These are phyloP conservation scores for Polyploca ridens DNA, from an alignment of 2,888 invertebrate genomes.

Conservation along the genomic window DNA sequence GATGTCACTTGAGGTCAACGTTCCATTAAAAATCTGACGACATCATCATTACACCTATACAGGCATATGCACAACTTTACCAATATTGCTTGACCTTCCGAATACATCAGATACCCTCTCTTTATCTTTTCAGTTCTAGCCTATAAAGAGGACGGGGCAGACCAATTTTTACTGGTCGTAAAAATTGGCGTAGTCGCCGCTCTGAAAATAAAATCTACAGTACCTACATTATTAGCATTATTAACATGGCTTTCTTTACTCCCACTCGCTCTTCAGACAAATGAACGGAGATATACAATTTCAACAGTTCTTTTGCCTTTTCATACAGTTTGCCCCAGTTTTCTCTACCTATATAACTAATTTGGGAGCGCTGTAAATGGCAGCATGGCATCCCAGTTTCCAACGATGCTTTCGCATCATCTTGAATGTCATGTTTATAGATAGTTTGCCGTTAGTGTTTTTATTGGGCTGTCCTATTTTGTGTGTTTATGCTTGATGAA, in stretches of 20 bases:
- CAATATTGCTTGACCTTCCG: constrained; percentile 1
- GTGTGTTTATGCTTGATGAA: constrained; percentile 33
- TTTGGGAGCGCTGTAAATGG: constrained; percentile 30
- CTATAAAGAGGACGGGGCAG: constrained; percentile 25
- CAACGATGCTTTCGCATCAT: constrained; percentile 35
- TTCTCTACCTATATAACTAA: constrained; percentile 44
- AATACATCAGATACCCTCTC: neutral
- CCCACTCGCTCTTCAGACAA: constrained; percentile 41
- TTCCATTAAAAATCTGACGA: constrained; percentile 32
- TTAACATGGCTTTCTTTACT: constrained; percentile 47
- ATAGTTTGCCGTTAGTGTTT: constrained; percentile 31
- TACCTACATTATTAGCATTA: constrained; percentile 50
- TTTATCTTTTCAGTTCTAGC: constrained; percentile 10
- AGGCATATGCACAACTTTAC: constrained; percentile 22
- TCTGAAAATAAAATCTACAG: constrained; percentile 51
- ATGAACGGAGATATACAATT: constrained; percentile 45
- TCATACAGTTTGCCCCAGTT: constrained; percentile 46
- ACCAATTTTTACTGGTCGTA: constrained; percentile 34
- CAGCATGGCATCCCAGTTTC: constrained; percentile 37
- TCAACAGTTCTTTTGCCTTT: constrained; percentile 36
- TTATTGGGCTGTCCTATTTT: constrained; percentile 38
- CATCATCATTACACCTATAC: constrained; percentile 40
- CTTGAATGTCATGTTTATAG: constrained; percentile 38
- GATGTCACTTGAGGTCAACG: constrained; percentile 40
- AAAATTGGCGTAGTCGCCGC: constrained; percentile 50